These are phyloP conservation scores for Pemphigus obesinymphae DNA, from an alignment of 1,140 invertebrate genomes.

Conservation along the genomic window DNA sequence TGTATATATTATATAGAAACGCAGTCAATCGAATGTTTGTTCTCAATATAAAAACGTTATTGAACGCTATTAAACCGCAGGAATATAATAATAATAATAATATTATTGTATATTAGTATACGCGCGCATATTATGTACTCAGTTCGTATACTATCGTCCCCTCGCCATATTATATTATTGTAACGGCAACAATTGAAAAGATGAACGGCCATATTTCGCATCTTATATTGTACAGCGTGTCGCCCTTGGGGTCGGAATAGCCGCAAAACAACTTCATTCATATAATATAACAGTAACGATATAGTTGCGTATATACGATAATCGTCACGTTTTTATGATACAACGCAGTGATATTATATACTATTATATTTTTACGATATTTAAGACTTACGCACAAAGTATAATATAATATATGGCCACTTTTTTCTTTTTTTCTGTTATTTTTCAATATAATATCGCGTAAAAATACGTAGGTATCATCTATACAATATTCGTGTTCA, in stretches of 20 bases:
- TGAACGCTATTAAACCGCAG: constrained; percentile 6
- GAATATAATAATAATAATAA: neutral
- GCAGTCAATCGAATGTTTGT: constrained; percentile 9
- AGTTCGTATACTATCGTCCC: neutral
- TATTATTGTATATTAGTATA: neutral
- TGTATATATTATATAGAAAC: neutral
- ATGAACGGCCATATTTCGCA: constrained; percentile 20
- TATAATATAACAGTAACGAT: neutral
- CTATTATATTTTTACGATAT: neutral
- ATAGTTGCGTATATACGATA: neutral
- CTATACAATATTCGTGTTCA: neutral
- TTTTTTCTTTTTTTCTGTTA: neutral
- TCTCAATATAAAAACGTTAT: neutral
- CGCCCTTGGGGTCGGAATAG: neutral
- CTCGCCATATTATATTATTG: neutral
- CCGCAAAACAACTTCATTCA: constrained; percentile 16
- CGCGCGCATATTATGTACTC: neutral
- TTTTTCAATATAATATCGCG: neutral
- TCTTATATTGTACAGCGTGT: neutral
- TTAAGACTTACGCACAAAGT: neutral
- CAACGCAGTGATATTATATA: too few species aligned
- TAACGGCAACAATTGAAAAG: constrained; percentile 24
- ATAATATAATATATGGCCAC: neutral
- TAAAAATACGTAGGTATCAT: too few species aligned
- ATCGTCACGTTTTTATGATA: neutral